phyloP scores from a whole-genome alignment of 2,797 vertebrate genomes.

The Sylvilagus floridanus region DNA sequence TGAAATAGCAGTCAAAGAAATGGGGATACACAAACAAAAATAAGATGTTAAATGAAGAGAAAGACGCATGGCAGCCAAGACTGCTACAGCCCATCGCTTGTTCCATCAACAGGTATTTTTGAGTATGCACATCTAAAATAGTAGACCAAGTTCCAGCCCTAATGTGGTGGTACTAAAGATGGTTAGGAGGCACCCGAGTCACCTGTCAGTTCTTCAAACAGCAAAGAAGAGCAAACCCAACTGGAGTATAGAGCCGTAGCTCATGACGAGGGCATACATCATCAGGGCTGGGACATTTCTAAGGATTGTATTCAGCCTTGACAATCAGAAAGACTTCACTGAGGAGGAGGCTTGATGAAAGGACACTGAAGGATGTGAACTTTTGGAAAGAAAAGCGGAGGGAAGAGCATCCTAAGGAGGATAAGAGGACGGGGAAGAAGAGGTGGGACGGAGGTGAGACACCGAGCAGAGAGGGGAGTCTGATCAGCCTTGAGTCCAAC shows the following conservation, averaged over 20 bases:
- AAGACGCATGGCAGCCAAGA: not conserved
- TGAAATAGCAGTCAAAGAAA: conserved; percentile 47
- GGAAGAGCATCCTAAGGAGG: not conserved
- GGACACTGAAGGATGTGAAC: not conserved
- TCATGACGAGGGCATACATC: rapidly evolving
- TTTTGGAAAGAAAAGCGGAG: not conserved
- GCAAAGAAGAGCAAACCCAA: too few relatives aligned
- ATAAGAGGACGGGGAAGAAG: not conserved
- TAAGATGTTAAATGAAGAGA: conserved; percentile 53
- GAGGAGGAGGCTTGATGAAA: not conserved
- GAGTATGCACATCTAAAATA: not conserved
- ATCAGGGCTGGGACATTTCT: rapidly evolving
- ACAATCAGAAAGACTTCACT: not conserved
- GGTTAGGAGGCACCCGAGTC: not conserved
- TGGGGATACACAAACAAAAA: conserved; percentile 42
- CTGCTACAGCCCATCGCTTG: rapidly evolving
- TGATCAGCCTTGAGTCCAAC: not conserved
- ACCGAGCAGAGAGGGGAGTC: rapidly evolving
- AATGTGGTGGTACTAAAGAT: not conserved
- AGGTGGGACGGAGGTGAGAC: rapidly evolving
- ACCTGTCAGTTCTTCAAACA: not conserved
- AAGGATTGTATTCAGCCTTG: not conserved
- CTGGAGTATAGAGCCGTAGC: rapidly evolving
- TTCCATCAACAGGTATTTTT: not conserved
- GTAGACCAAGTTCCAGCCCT: not conserved